Base-by-base conservation (phyloP, 2,113 vertebrate genomes). In the Lethenteron reissneri region DNA sequence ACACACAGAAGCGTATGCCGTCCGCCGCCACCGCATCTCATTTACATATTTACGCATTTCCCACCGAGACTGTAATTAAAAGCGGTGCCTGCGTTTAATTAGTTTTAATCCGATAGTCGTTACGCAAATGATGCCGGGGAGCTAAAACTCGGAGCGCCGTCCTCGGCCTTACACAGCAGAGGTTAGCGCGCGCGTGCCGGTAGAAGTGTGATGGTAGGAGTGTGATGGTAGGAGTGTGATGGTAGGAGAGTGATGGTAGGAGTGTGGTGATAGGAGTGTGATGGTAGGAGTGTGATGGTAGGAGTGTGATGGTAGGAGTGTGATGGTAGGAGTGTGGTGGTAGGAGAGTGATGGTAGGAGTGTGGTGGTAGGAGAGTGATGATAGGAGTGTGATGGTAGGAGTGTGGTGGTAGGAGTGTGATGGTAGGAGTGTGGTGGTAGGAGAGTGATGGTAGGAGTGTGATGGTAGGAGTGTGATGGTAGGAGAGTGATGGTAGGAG, bases 51-150 rank as follows among this genome's bases (percentile, higher is more conserved):
- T 68, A n/a, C n/a, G 64, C 64, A 68, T 68, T 68, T 68, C 25
- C 64, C 64, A 68, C 25, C 64, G 64, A 68, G 64, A 68, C 64
- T 10, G 64, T 68, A 68, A 68, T 68, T 68, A 68, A n/a, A 68
- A 68, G 11, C 64, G 25, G 64, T 11, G 64, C 25, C 25, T n/a
- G 64, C 11, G 64, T 68, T 68, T 68, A 68, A 68, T 68, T 68
- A 68, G n/a, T 25, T n/a, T 25, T 68, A 68, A 68, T 68, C n/a
- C 25, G 64, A 68, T 68, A 25, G 64, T 41, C 41, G 41, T 41
- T 41, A 41, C 41, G 41, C 41, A 41, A 41, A 41, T 41, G 41
- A 41, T 41, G 41, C 41, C 41, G 41, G 41, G 41, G 41, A 41
- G 41, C 41, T 41, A 41, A 41, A 41, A 41, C 41, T 41, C 41